A percentile compares a stretch with the other conserved stretches of the same genome.
Conservation (phyloP, 2,888 invertebrate genomes). For the Perdita meconis region DNA sequence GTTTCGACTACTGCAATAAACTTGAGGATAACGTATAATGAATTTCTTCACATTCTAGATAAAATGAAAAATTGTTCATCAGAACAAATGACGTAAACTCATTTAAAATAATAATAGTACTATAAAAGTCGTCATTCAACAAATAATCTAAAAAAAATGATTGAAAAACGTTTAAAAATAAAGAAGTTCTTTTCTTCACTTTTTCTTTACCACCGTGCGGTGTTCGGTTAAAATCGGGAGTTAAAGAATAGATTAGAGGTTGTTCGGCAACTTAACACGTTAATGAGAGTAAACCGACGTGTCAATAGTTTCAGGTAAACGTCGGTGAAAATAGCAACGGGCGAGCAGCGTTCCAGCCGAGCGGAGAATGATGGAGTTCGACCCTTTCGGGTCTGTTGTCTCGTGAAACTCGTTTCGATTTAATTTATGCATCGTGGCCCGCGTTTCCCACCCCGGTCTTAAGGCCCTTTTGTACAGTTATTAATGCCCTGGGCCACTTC, state of each 20-base stretch:
- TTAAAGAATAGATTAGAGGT: not conserved
- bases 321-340: slow-evolving; percentile 45
- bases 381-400: slow-evolving; percentile 67
- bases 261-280: slow-evolving; percentile 13
- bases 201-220: not conserved
- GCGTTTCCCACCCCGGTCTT: slow-evolving; percentile 71
- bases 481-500: slow-evolving; percentile 82
- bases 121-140: too few species aligned
- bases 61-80: too few species aligned
- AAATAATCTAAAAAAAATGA: too few species aligned
- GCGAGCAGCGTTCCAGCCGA: slow-evolving; percentile 39
- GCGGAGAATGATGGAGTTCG: slow-evolving; percentile 52
- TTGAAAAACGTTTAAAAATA: too few species aligned
- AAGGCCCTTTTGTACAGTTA: slow-evolving; percentile 79
- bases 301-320: slow-evolving; percentile 13
- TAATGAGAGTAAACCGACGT: slow-evolving; percentile 26
- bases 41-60: too few species aligned
- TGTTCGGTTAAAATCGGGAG: not conserved
- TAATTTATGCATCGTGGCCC: slow-evolving; percentile 76
- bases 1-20: too few species aligned
- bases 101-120: too few species aligned
- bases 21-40: too few species aligned
- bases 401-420: slow-evolving; percentile 78
- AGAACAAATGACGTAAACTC: too few species aligned
- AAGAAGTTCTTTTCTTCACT: too few species aligned